phyloP scores from a whole-genome alignment of 1,140 invertebrate species.

The Wiebesia pumilae region DNA sequence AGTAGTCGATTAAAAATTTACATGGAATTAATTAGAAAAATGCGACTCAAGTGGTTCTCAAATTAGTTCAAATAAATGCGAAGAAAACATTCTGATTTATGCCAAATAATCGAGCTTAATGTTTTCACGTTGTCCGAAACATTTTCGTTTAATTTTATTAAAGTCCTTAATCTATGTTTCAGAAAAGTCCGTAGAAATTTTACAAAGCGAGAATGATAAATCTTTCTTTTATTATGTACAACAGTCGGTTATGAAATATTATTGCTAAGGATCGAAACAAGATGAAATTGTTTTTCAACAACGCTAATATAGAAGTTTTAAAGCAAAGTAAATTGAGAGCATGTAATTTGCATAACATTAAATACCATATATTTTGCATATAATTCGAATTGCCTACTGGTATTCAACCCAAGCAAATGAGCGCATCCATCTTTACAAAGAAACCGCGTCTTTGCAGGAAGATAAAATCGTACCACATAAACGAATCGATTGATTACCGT shows the following conservation, averaged over 20 bases:
- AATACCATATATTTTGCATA: not conserved
- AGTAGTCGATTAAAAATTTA: not conserved
- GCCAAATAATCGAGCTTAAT: too few species aligned
- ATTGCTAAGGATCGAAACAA: not conserved
- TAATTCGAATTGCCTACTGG: not conserved
- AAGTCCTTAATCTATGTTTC: not conserved
- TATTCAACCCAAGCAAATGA: not conserved
- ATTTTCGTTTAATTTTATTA: not conserved
- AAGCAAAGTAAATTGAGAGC: slow-evolving; percentile 6
- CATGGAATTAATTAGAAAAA: too few species aligned
- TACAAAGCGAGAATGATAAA: too few species aligned
- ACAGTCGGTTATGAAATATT: not conserved
- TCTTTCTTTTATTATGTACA: not conserved
- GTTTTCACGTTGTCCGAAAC: too few species aligned
- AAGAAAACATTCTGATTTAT: too few species aligned
- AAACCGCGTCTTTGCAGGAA: not conserved
- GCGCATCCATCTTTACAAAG: not conserved
- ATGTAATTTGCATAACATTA: not conserved
- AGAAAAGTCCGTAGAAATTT: too few species aligned
- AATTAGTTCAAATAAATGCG: too few species aligned
- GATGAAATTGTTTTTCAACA: not conserved
- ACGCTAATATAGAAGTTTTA: not conserved
- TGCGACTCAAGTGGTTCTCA: too few species aligned
- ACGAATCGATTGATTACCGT: not conserved
- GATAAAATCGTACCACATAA: not conserved